Evolutionary conservation across 2,797 vertebrate species (phyloP).

Genomic region (Myripristis murdjan): DNA sequence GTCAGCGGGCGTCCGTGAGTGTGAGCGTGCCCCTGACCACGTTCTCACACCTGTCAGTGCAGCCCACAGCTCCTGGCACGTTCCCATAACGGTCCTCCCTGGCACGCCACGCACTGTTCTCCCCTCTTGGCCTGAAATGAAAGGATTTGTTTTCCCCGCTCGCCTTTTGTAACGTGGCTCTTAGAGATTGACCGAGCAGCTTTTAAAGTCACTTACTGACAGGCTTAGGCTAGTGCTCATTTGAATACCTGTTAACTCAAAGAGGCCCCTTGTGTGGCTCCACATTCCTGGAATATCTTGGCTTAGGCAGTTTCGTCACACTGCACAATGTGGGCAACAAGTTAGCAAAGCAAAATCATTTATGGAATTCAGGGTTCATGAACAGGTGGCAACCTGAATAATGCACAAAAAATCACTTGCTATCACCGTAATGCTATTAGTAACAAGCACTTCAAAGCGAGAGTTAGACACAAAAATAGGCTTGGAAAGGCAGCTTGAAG

Average conservation of each 20-base stretch:
- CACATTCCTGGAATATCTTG: slow-evolving; percentile 64
- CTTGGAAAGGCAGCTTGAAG: too few relatives aligned
- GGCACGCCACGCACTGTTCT: slow-evolving; percentile 27
- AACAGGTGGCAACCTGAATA: neutral
- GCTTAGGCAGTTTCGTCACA: slow-evolving; percentile 53
- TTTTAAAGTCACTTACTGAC: slow-evolving; percentile 70
- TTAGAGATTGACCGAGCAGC: slow-evolving; percentile 50
- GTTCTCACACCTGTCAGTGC: slow-evolving; percentile 77
- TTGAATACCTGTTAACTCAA: slow-evolving; percentile 71
- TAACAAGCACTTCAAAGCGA: too few relatives aligned
- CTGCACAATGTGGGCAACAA: slow-evolving; percentile 15
- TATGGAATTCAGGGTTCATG: slow-evolving; percentile 9
- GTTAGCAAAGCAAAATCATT: slow-evolving; percentile 41
- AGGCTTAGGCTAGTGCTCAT: slow-evolving; percentile 47
- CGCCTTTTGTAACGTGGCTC: slow-evolving; percentile 50
- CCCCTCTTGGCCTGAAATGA: slow-evolving; percentile 57
- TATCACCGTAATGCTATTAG: too few relatives aligned
- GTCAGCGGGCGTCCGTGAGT: slow-evolving; percentile 57
- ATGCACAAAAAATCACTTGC: too few relatives aligned
- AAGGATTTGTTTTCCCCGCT: slow-evolving; percentile 51
- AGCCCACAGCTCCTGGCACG: slow-evolving; percentile 52
- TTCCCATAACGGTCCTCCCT: slow-evolving; percentile 48
- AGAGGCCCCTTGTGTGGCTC: slow-evolving; percentile 52
- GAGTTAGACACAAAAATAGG: too few relatives aligned
- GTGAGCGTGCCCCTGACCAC: slow-evolving; percentile 46